These are phyloP conservation scores for Epinephelus malabaricus DNA, from an alignment of 2,797 vertebrate species.

Conservation along the genomic window DNA sequence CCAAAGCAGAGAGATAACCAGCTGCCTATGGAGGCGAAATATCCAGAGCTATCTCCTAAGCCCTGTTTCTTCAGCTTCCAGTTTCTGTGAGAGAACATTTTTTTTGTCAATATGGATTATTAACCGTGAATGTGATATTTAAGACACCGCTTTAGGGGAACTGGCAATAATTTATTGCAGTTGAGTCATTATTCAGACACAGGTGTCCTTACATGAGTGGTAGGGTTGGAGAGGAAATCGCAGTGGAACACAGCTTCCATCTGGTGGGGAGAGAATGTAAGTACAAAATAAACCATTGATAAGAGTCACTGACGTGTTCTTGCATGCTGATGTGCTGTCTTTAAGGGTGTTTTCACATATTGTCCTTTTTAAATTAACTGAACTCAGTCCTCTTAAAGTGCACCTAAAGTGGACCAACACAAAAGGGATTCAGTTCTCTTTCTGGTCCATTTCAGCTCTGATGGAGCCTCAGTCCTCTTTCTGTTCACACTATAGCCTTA, in stretches of 20 bases:
- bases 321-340: not conserved
- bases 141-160: conserved; percentile 40
- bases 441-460: too few species aligned
- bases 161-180: conserved; percentile 49
- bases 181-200: conserved; percentile 45
- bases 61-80: conserved; percentile 29
- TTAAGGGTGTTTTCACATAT: too few species aligned
- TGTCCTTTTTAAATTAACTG: too few species aligned
- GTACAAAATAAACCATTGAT: conserved; percentile 36
- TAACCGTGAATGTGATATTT: conserved; percentile 44
- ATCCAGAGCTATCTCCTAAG: conserved; percentile 16
- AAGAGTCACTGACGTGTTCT: not conserved
- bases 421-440: too few species aligned
- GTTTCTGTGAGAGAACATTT: not conserved
- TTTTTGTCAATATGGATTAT: conserved; percentile 41
- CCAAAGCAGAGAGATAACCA: conserved; percentile 33
- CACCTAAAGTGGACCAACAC: too few species aligned
- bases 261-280: conserved; percentile 68
- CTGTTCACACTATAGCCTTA: too few species aligned
- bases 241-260: conserved; percentile 54
- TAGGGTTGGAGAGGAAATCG: not conserved
- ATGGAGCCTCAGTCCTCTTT: too few species aligned
- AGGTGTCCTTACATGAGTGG: conserved; percentile 14
- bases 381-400: too few species aligned
- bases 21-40: conserved; percentile 21